Evolutionary conservation across 2,797 vertebrate species (phyloP).

Genomic region (Falco berigora): DNA sequence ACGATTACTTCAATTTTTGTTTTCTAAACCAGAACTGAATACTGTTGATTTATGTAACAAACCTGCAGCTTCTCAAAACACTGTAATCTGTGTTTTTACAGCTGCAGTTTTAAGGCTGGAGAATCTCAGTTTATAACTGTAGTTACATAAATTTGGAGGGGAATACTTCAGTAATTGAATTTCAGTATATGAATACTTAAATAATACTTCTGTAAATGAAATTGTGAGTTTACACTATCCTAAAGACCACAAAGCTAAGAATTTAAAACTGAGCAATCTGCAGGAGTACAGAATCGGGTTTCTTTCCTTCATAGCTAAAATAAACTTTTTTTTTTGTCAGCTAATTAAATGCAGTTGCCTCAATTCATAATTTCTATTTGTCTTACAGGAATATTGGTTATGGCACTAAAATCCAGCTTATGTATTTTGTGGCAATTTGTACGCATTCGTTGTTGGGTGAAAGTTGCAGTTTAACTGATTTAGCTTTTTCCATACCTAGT

Average conservation of each 20-base stretch:
- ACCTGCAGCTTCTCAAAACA: neutral
- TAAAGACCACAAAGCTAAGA: neutral
- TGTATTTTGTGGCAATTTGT: neutral
- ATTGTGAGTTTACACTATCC: neutral
- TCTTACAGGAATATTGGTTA: neutral
- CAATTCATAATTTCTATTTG: neutral
- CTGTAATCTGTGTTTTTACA: neutral
- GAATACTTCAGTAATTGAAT: neutral
- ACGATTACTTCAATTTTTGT: neutral
- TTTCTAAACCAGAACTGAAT: neutral
- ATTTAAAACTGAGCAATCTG: neutral
- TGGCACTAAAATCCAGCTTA: neutral
- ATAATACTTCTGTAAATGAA: neutral
- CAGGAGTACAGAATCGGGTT: neutral
- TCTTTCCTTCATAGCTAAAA: neutral
- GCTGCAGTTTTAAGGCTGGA: neutral
- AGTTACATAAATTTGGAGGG: neutral
- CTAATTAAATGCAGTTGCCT: neutral
- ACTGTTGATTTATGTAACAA: neutral
- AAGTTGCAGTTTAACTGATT: neutral
- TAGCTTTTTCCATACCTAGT: neutral
- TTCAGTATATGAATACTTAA: neutral
- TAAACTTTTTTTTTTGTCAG: neutral
- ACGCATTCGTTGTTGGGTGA: neutral
- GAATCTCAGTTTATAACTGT: neutral